Evolutionary conservation across 1,140 invertebrate genomes (phyloP), one percentile per base, ranked within the genome.

Genomic region (Drosophila ananassae): DNA sequence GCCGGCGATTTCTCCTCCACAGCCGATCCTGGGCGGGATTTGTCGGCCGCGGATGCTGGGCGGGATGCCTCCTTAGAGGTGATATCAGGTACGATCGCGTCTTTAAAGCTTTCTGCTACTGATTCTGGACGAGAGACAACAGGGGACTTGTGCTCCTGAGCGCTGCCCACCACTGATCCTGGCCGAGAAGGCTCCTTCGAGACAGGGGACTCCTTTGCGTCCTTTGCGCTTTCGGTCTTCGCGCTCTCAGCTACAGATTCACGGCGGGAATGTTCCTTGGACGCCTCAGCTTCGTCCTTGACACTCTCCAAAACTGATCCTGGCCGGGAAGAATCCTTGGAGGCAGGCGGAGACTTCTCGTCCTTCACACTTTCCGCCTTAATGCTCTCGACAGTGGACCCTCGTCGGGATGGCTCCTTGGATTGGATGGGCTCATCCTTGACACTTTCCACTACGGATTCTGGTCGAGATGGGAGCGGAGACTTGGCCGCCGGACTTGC

Each of bases 341-440:
- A 53, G 28, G 13, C 41, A 48, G 2, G 13, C 7, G 13, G 41
- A 10, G 21, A 22, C 44, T 47, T 47, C 24, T 77, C 71, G 9
- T 66, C 73, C 17, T 78, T 71, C 1, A 22, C 2, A n/a, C 61
- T 71, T 12, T 25, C 61, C 1, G 7, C 46, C 3, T 57, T 75
- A 7, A 69, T 12, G 56, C 73, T 74, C n/a, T 68, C 71, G 1
- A 39, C 69, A 0, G 73, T 71, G 0, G 82, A 83, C 13, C 2
- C 47, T 0, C 46, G 61, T 3, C 69, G 61, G 3, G 55, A 57
- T n/a, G 41, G 10, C 4, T 32, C 34, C 37, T 30, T 21, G 5
- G 75, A 71, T 30, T 73, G 79, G 0, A 74, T 72, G 0, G 28
- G 24, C 28, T 48, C 46, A 24, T 77, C 63, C 30, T 77, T 79